Base-by-base conservation (phyloP, 2,888 invertebrate species). In the Rhogogaster chlorosoma region DNA sequence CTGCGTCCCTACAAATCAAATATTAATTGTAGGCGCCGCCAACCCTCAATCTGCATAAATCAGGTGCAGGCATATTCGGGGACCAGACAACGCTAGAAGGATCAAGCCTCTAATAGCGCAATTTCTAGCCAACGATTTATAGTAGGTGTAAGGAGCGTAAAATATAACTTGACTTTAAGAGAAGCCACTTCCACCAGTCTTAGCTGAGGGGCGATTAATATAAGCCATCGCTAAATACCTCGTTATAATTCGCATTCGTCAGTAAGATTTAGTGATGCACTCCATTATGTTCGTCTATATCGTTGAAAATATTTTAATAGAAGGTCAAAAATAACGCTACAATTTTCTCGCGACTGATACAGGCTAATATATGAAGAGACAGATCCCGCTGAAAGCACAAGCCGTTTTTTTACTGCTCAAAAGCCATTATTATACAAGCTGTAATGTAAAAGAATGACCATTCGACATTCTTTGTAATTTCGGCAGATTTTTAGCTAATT, bases 41-140 rank as follows among this genome's bases (percentile, higher is more conserved):
- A 87, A 88, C 90, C 86, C 84, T 87, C 89, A 90, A 91, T 91
- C 88, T 89, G 88, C 89, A 91, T 91, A 90, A 89, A 91, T 91
- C 88, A 90, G 85, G 42, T 45, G 26, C 73, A 42, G 73, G 73
- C 9, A 73, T 38, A 42, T 73, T 73, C 22, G 73, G 73, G 42
- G 73, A 73, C 22, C 77, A 32, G 67, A 71, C 86, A 85, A 85
- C 87, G 84, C 26, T 80, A 78, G 85, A 73, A 82, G 83, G 83
- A 64, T 67, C 67, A 32, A 18, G 36, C n/a, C 38, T 83, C 83
- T 42, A 67, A 64, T 83, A 83, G 83, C 67, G 83, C 83, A 83
- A 67, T 83, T 83, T 83, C 83, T 83, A 83, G 83, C 36, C 38
- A 67, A 83, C 83, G 83, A 70, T 83, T 83, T 61, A 67, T 83